Evolutionary conservation across 2,113 vertebrate genomes (phyloP).

Genomic region (Pampusana beccarii): DNA sequence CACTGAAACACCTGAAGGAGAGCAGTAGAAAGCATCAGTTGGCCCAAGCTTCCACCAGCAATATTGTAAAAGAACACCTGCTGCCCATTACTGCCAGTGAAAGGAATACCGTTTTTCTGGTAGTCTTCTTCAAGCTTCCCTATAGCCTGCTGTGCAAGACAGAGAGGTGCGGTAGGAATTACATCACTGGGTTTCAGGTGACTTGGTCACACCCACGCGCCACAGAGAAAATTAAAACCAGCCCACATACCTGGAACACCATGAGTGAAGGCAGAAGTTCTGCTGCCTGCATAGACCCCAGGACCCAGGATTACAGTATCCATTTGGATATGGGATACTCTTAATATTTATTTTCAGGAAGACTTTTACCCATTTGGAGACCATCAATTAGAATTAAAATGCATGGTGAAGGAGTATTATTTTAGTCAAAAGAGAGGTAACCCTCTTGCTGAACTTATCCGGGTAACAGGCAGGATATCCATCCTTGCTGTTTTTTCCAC

Average conservation of each 20-base stretch:
- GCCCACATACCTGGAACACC: not conserved
- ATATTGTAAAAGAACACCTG: not conserved
- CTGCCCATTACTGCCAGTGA: not conserved
- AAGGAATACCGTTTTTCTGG: not conserved
- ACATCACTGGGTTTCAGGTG: not conserved
- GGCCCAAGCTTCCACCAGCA: not conserved
- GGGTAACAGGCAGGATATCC: too few species aligned
- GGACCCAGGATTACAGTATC: not conserved
- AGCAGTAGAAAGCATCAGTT: not conserved
- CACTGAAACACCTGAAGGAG: conserved; percentile 89
- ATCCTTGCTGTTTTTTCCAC: not conserved
- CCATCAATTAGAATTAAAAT: not conserved
- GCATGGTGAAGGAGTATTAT: not conserved
- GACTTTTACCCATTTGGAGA: not conserved
- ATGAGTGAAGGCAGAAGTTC: not conserved
- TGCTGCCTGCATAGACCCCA: not conserved
- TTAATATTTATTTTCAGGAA: not conserved
- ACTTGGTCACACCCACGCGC: not conserved
- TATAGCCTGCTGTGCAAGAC: not conserved
- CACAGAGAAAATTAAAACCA: not conserved
- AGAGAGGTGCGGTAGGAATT: not conserved
- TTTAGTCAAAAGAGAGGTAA: not conserved
- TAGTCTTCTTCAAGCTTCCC: not conserved
- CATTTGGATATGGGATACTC: not conserved
- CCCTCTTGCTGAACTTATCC: not conserved